Evolutionary conservation across 1,140 invertebrate genomes (phyloP), one percentile per base, ranked within the genome.

Genomic region (Psilanteris sp.): DNA sequence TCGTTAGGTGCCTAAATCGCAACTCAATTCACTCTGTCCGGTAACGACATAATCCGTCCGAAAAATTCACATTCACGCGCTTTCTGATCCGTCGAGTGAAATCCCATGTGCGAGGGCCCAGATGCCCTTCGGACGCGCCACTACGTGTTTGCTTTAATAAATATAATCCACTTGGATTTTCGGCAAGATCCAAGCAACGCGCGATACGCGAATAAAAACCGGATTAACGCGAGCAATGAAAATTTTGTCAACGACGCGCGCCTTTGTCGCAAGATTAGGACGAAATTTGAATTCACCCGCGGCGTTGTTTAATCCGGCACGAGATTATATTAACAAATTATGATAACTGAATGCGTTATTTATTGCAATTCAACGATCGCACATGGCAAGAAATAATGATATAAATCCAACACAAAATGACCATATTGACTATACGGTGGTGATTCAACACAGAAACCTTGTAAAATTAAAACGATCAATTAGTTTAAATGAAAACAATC

Each of bases 91-190:
- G 7, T 37, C 14, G 37, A 54, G 46, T 55, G 39, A 46, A 67
- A 54, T 55, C 55, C 14, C 39, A 44, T n/a, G n/a, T 36, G 27
- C 48, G 37, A 26, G 61, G 14, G 16, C 20, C 13, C 46, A 64
- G 59, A 64, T 66, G 62, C 20, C 55, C 46, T 44, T 15, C 24
- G 46, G 62, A 46, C 11, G 37, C 37, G 62, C 22, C 55, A 54
- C 46, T 67, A 55, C 46, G 62, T 67, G 54, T 55, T 55, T 31
- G 16, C n/a, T n/a, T n/a, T n/a, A n/a, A n/a, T n/a, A 32, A 55
- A 55, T 27, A 67, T 67, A 67, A 55, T 36, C 48, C 50, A 15
- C 4, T 3, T 20, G 31, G 34, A 67, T 67, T 29, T 36, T 7
- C 6, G 14, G 14, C 20, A 46, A 44, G 46, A 46, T 55, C 29